Evolutionary conservation across 2,888 invertebrate species (phyloP).

Genomic region (Drosophila atripex): DNA sequence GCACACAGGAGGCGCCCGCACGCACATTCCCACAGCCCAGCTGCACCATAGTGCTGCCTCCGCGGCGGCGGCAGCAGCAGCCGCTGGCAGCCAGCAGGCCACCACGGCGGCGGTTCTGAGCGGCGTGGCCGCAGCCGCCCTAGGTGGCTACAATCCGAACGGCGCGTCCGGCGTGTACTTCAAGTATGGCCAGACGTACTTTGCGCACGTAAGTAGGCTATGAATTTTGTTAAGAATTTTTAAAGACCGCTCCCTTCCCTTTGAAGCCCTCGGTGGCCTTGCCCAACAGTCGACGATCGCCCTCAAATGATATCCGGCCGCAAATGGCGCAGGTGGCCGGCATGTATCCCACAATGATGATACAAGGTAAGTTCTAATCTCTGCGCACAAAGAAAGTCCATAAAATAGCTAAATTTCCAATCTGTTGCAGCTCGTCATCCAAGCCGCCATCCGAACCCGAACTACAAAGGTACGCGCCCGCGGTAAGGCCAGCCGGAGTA

Average conservation of each 20-base stretch:
- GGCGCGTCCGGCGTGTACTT: constrained; percentile 83
- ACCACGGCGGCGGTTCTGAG: constrained; percentile 70
- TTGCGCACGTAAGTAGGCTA: constrained; percentile 81
- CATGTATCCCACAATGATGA: constrained; percentile 84
- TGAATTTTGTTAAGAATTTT: not conserved
- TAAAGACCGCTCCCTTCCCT: not conserved
- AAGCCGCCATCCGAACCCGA: constrained; percentile 83
- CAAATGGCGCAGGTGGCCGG: constrained; percentile 83
- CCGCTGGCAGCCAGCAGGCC: constrained; percentile 73
- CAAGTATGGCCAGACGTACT: constrained; percentile 84
- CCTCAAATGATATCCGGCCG: constrained; percentile 83
- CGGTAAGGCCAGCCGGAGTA: constrained; percentile 62
- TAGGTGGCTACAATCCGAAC: constrained; percentile 85
- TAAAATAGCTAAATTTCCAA: not conserved
- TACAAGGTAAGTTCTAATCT: constrained; percentile 79
- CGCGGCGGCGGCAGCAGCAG: constrained; percentile 78
- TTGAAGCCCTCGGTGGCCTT: constrained; percentile 82
- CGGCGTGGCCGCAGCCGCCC: constrained; percentile 72
- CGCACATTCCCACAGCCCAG: constrained; percentile 82
- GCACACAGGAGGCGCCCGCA: constrained; percentile 52
- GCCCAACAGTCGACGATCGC: constrained; percentile 83
- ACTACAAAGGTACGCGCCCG: constrained; percentile 83
- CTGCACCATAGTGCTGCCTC: constrained; percentile 70
- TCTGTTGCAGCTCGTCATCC: constrained; percentile 80
- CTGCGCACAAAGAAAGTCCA: not conserved